Percentiles rank a stretch among this genome's conserved stretches.
These are phyloP conservation scores for roundworm (Caenorhabditis elegans) DNA, from an alignment of 1,140 invertebrate species.

Conservation along the genomic window DNA sequence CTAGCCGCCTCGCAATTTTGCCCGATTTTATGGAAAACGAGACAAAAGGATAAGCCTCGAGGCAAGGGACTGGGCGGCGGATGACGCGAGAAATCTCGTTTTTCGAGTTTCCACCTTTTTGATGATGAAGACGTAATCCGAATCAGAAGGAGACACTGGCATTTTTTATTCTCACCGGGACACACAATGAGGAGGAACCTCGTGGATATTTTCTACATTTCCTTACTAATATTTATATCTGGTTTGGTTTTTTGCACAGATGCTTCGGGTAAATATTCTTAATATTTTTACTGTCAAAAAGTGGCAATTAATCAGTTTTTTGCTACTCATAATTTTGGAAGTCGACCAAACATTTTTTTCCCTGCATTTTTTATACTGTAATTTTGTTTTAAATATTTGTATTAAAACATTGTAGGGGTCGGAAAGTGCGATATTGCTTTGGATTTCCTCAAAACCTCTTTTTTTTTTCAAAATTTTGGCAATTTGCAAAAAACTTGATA, in stretches of 20 bases:
- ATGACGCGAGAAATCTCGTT: constrained; percentile 13
- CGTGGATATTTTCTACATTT: not conserved
- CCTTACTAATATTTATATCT: not conserved
- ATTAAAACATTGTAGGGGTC: too few relatives aligned
- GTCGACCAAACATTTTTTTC: too few relatives aligned
- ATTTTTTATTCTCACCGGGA: not conserved
- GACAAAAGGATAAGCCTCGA: not conserved
- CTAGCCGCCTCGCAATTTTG: too few relatives aligned
- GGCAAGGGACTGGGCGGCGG: not conserved
- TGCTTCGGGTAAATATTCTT: not conserved
- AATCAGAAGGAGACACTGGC: not conserved
- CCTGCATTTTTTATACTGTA: too few relatives aligned
- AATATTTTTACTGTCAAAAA: too few relatives aligned
- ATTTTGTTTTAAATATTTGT: too few relatives aligned
- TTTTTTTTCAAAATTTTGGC: too few relatives aligned
- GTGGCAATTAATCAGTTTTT: too few relatives aligned
- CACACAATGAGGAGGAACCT: not conserved
- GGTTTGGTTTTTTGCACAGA: not conserved
- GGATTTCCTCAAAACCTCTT: too few relatives aligned
- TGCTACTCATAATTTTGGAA: too few relatives aligned
- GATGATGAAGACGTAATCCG: not conserved
- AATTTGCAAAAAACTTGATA: too few relatives aligned
- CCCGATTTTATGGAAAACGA: not conserved
- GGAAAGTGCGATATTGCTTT: too few relatives aligned
- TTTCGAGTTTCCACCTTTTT: not conserved